phyloP scores from a whole-genome alignment of 2,888 invertebrate genomes.

The Urechis unicinctus region DNA sequence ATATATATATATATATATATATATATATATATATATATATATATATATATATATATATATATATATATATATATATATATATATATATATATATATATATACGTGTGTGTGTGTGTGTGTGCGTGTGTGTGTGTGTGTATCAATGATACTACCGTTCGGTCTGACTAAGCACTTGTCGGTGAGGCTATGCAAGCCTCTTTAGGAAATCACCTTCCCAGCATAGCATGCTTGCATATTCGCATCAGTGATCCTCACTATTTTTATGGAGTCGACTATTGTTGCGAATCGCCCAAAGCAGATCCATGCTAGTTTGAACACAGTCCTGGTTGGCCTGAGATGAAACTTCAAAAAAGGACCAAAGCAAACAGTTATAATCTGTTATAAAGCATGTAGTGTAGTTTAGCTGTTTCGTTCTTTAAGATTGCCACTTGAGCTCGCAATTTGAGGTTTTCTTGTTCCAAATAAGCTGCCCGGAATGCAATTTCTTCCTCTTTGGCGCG shows the following conservation, averaged over 20 bases:
- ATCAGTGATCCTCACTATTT: no score
- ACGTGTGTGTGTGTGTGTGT: no score
- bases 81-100: no score
- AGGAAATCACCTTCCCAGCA: background rate
- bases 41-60: background rate
- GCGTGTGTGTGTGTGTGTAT: no score
- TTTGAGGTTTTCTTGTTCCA: slow-evolving; percentile 81
- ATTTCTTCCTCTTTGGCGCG: slow-evolving; percentile 86
- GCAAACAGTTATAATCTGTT: slow-evolving; percentile 5
- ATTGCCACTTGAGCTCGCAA: slow-evolving; percentile 65
- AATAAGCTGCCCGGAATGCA: slow-evolving; percentile 76
- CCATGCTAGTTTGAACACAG: no score
- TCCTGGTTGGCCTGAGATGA: no score
- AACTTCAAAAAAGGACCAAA: background rate
- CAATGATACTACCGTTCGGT: no score
- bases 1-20: slow-evolving; percentile 1
- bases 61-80: no score
- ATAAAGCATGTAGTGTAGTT: slow-evolving; percentile 55
- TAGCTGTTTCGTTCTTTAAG: slow-evolving; percentile 61
- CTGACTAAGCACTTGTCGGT: no score
- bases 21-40: slow-evolving; percentile 2
- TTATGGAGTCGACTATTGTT: no score
- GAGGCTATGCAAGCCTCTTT: background rate
- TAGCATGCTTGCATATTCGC: no score
- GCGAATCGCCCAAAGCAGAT: no score